A percentile compares a stretch with the other conserved stretches of the same genome.
Conservation (phyloP, 2,888 invertebrate species). For the Caenorhabditis sp. region DNA sequence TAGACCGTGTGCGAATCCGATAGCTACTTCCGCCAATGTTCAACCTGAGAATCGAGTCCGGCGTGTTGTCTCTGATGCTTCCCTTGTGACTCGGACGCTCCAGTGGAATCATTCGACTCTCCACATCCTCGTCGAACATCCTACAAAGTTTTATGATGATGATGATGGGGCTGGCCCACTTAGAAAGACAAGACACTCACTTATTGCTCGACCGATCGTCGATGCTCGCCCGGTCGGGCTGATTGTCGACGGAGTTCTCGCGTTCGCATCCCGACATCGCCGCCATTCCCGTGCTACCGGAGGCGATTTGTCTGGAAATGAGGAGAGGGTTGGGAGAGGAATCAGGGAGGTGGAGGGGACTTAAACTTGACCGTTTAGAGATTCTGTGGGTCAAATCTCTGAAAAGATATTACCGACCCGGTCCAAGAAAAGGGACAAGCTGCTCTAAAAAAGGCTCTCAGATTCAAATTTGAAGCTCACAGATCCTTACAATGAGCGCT, state of each 20-base stretch:
- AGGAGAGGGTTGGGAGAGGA: background rate
- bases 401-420: too few species aligned
- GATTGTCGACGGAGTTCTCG: conserved; percentile 58
- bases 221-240: conserved; percentile 57
- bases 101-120: conserved; percentile 72
- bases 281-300: conserved; percentile 69
- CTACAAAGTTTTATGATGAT: conserved; percentile 34
- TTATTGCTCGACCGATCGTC: conserved; percentile 62
- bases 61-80: conserved; percentile 66
- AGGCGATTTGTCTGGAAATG: conserved; percentile 71
- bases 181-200: conserved; percentile 4
- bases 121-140: conserved; percentile 75
- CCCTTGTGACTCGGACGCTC: conserved; percentile 73
- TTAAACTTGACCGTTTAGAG: background rate
- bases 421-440: too few species aligned
- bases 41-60: conserved; percentile 81
- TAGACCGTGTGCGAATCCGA: conserved; percentile 79
- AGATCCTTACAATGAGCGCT: too few species aligned
- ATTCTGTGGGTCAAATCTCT: too few species aligned
- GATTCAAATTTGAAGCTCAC: too few species aligned
- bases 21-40: conserved; percentile 82
- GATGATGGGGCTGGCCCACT: too few species aligned
- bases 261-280: conserved; percentile 51
- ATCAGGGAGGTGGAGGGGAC: background rate
- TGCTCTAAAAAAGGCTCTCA: too few species aligned